Evolutionary conservation across 2,797 vertebrate genomes (phyloP), one percentile per base, ranked within the genome.

Genomic region (Hypotaenidia okinawae): DNA sequence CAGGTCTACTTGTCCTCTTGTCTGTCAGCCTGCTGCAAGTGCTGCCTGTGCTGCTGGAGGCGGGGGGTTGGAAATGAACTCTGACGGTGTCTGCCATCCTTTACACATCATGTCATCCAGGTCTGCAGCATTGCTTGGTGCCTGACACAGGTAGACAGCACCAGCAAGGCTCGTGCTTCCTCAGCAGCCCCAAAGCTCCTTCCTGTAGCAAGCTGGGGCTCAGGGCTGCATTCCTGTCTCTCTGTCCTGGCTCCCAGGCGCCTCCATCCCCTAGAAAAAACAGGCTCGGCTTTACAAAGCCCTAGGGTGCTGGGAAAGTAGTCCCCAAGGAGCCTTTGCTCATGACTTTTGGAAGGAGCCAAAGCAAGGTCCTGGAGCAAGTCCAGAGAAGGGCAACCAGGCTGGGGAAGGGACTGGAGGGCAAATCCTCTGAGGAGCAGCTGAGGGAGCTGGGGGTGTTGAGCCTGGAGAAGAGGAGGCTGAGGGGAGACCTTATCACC

Each of bases 41-140:
- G 58, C 45, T 58, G 41, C 41, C 66, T 43, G 57, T 27, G 76
- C 55, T 68, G 35, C 17, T 13, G 41, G 13, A 33, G 63, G 21
- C 5, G 21, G 49, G 47, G 12, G 57, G 33, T 41, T 43, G 41
- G 16, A 43, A 43, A 30, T 22, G 45, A 39, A 6, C 70, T 73
- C 61, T 43, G 57, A 64, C 7, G 19, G 11, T 43, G 5, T 32
- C 58, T 27, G 28, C 43, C 45, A 43, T 41, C 41, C 41, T 41
- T 41, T 41, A 41, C 15, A 15, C 33, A 5, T 37, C 63, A 41
- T 15, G 0, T 19, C 6, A 0, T 4, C 33, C 8, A 49, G 25
- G 28, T 32, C 37, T 25, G 39, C 4, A 2, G 74, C 3, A 0
- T 11, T 0, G 0, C 52, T 6, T 39, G 52, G 37, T n/a, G 61